A percentile compares a stretch with the other conserved stretches of the same genome.
These are phyloP conservation scores for Phylloscopus trochilus DNA, from an alignment of 2,113 vertebrate species.

Conservation along the genomic window DNA sequence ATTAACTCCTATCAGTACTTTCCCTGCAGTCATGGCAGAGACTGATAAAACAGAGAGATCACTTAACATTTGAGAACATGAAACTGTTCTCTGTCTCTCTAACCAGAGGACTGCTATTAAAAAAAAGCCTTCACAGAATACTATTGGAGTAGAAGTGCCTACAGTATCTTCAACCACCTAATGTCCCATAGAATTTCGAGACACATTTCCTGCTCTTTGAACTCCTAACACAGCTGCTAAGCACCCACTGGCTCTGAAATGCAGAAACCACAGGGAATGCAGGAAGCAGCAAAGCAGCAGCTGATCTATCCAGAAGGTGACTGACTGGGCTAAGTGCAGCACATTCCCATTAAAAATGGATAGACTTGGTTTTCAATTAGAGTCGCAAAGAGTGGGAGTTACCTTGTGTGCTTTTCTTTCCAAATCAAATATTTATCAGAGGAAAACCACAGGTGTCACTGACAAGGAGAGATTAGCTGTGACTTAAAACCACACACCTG, in stretches of 20 bases:
- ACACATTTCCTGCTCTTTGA: background rate
- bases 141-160: background rate
- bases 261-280: background rate
- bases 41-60: background rate
- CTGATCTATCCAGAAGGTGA: background rate
- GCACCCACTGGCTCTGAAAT: background rate
- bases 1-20: background rate
- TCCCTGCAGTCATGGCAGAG: background rate
- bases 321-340: background rate
- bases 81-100: background rate
- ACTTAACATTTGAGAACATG: background rate
- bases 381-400: constrained; percentile 31
- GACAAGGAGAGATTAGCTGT: constrained; percentile 31
- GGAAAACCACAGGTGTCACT: constrained; percentile 49
- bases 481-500: constrained; percentile 17
- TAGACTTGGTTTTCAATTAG: constrained; percentile 41
- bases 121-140: background rate
- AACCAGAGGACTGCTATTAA: background rate
- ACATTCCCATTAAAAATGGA: constrained; percentile 63
- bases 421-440: constrained; percentile 71
- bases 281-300: background rate
- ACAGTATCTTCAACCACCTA: background rate
- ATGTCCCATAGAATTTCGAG: background rate
- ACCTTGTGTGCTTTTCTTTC: constrained; percentile 50
- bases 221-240: background rate